Percentiles rank a stretch among this genome's conserved stretches.
Conservation (phyloP, 2,113 vertebrate genomes). For the Mustelus asterias region DNA sequence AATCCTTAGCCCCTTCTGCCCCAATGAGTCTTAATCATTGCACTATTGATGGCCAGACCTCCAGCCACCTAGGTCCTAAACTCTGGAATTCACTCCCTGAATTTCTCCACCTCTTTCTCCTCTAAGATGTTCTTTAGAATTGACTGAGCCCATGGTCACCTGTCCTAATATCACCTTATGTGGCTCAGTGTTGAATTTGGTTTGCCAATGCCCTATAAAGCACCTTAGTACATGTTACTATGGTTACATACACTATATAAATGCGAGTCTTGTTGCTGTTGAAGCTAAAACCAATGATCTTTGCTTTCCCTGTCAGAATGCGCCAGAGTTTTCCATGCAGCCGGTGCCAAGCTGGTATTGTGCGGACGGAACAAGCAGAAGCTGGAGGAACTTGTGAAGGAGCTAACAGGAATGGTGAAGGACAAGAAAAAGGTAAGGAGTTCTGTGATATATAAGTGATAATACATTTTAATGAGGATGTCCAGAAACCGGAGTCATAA, state of each 20-base stretch:
- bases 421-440: conserved; percentile 45
- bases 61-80: neutral
- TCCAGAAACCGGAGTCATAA: neutral
- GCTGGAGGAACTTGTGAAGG: conserved; percentile 65
- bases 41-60: neutral
- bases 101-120: neutral
- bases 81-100: neutral
- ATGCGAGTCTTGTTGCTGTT: neutral
- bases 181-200: neutral
- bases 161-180: neutral
- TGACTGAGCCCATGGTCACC: neutral
- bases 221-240: neutral
- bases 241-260: neutral
- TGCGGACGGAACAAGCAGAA: conserved; percentile 73
- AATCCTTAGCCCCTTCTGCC: neutral
- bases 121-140: neutral
- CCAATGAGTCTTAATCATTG: neutral
- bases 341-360: conserved; percentile 76
- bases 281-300: neutral
- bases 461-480: neutral
- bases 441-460: neutral
- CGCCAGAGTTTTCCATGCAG: conserved; percentile 75
- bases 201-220: neutral
- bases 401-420: conserved; percentile 53
- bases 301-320: conserved; percentile 64